phyloP scores from a whole-genome alignment of 2,888 invertebrate genomes.

The Cheilosia impressa region DNA sequence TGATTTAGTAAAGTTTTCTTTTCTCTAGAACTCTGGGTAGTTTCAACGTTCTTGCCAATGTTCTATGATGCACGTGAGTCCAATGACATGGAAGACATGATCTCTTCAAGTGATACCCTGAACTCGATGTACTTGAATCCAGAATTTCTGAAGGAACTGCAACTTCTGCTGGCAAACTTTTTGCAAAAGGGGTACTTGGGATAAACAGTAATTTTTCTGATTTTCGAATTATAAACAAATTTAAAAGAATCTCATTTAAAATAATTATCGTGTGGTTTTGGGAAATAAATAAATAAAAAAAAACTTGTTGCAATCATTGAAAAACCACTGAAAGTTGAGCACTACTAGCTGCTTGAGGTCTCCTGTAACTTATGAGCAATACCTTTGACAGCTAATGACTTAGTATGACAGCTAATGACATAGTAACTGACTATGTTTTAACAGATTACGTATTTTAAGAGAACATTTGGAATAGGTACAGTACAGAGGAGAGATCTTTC shows the following conservation, averaged over 20 bases:
- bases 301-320: no score
- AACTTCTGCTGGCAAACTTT: conserved; percentile 20
- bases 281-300: no score
- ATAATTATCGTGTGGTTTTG: neutral
- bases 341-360: no score
- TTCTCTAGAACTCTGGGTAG: conserved; percentile 41
- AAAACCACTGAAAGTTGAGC: no score
- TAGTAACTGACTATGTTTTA: no score
- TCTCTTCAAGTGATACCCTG: conserved; percentile 6
- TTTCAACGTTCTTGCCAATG: conserved; percentile 37
- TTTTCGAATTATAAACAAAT: neutral
- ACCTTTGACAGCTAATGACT: no score
- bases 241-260: neutral
- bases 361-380: no score
- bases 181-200: conserved; percentile 25
- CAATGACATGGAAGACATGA: neutral
- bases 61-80: neutral
- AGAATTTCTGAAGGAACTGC: conserved; percentile 18
- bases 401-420: no score
- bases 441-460: no score
- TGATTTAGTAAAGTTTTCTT: neutral
- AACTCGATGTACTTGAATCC: conserved; percentile 23
- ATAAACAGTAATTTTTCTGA: neutral
- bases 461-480: no score
- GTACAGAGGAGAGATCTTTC: no score